Evolutionary conservation across 2,113 vertebrate genomes (phyloP), one percentile per base, ranked within the genome.

Genomic region (Cavia porcellus): DNA sequence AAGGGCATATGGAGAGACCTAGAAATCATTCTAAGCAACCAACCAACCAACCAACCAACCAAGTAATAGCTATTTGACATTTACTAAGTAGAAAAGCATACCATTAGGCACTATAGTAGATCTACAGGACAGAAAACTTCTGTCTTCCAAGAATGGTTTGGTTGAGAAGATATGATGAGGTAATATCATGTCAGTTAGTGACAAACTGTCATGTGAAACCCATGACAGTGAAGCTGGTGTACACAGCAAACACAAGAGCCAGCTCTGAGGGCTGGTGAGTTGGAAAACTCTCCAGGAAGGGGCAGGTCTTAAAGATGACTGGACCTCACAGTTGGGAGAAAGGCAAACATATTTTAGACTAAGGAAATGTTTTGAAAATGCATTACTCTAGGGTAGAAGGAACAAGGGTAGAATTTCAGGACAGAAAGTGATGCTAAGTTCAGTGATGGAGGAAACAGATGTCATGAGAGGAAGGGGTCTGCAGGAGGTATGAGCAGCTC

Each of bases 161-260:
- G 57, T 22, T 59, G 81, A 79, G 61, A 92, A 90, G 89, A 95
- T 61, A 86, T 0, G 57, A 81, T 19, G 50, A 86, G 79, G 74
- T 4, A 59, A 75, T 9, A 20, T 82, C 79, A 42, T 25, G 59
- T 64, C 59, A 68, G 28, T 87, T 66, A 62, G 75, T 57, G 86
- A 97, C 72, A 92, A 83, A 93, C 82, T 28, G 77, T 28, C 83
- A 85, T 38, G 28, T 57, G 68, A 62, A 83, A 59, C 85, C 55
- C 85, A 50, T 1, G 50, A 45, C 38, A 20, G 28, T 15, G 0
- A 12, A 89, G 42, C 13, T 52, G 25, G 80, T 5, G 25, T 15
- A 79, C 80, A 89, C 30, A 91, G 83, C 45, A 62, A 55, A 61
- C 1, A 35, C 92, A 52, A 74, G 38, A 30, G 32, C 3, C 42